Evolutionary conservation across 2,797 vertebrate species (phyloP).

Genomic region (Enoplosus armatus): DNA sequence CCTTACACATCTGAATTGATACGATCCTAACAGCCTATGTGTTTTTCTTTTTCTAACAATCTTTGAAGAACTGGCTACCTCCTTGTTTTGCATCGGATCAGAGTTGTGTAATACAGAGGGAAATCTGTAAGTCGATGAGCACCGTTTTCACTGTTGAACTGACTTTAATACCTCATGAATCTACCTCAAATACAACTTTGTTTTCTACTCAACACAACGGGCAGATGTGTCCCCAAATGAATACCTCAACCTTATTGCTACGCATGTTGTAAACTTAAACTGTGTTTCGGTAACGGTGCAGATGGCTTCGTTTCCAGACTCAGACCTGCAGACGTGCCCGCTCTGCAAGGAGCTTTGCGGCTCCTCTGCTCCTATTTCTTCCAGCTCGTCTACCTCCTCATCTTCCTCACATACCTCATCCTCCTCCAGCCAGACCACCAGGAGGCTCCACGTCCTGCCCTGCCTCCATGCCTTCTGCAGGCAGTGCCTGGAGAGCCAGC

Average conservation of each 20-base stretch:
- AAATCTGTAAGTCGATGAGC: slow-evolving; percentile 30
- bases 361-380: slow-evolving; percentile 91
- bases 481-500: slow-evolving; percentile 92
- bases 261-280: slow-evolving; percentile 65
- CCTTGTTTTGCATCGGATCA: slow-evolving; percentile 29
- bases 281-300: slow-evolving; percentile 68
- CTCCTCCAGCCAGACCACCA: slow-evolving; percentile 87
- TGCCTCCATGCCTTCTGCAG: slow-evolving; percentile 95
- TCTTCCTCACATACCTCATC: slow-evolving; percentile 92
- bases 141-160: slow-evolving; percentile 50
- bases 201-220: slow-evolving; percentile 34
- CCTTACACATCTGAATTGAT: slow-evolving; percentile 43
- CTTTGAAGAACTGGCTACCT: slow-evolving; percentile 52
- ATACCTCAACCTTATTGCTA: slow-evolving; percentile 58
- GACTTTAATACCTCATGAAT: slow-evolving; percentile 66
- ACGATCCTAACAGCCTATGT: slow-evolving; percentile 3
- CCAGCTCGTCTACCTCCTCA: slow-evolving; percentile 91
- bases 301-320: slow-evolving; percentile 93
- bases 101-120: slow-evolving; percentile 39
- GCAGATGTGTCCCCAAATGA: slow-evolving; percentile 60
- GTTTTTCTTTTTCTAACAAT: slow-evolving; percentile 16
- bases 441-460: slow-evolving; percentile 92
- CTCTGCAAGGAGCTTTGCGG: slow-evolving; percentile 95
- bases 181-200: slow-evolving; percentile 73
- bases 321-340: slow-evolving; percentile 93